Base-by-base conservation (phyloP, 2,113 vertebrate species). In the Tragulus kanchil region DNA sequence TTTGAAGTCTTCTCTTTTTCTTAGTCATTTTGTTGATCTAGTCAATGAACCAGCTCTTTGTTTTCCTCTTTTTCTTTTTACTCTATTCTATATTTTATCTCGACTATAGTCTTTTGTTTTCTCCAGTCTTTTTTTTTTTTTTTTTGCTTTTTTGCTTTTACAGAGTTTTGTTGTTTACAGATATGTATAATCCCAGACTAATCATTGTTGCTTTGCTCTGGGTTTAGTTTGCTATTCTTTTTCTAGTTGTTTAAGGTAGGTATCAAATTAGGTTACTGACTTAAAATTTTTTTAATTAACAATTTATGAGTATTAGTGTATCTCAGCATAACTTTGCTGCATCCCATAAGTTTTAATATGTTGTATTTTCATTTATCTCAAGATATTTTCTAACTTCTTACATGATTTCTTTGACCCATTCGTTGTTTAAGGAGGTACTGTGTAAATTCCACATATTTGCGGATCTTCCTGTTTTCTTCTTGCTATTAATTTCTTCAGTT, bases 321-420 rank as follows among this genome's bases (percentile, higher is more conserved):
- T 50, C 48, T 77, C 73, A 77, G 73, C 48, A 17, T 77, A 26
- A 77, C 73, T 61, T 81, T 81, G 73, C 26, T 81, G 56, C 11
- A 73, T 25, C n/a, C 12, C 10, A 0, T 79, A 67, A 36, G 17
- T 23, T 62, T 54, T 61, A 52, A 1, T 69, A 65, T 83, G 59
- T 54, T 61, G 64, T 82, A 6, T 81, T 93, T 85, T 75, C 59
- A 81, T 83, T 91, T 84, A n/a, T 92, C 69, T 94, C 83, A 67
- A 71, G 23, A 10, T 58, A 42, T 78, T 88, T 79, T 79, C 79
- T 58, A 42, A 89, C 58, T 95, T 85, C 42, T 36, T 17, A 42
- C 69, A 45, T 92, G 52, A 58, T 56, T 81, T 88, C 28, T 83
- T 84, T 62, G 81, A 28, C 15, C 28, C 65, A 28, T 62, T 62